Evolutionary conservation across 2,113 vertebrate species (phyloP).

Genomic region (Rana temporaria): DNA sequence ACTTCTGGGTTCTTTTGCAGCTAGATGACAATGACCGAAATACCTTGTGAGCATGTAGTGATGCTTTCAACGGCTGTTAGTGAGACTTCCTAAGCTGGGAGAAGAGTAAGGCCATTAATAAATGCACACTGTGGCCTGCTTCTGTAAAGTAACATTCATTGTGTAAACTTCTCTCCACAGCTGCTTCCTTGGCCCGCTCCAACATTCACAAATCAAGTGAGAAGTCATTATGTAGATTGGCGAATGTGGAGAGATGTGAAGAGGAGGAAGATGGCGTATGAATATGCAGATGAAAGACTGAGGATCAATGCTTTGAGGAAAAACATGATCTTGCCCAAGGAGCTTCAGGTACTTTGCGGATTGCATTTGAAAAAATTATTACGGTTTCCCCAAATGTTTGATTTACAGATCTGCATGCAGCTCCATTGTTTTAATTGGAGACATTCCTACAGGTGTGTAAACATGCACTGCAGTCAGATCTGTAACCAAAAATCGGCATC

Average conservation of each 20-base stretch:
- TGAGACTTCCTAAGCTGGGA: no score
- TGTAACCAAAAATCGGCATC: no score
- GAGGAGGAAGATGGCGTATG: conserved; percentile 86
- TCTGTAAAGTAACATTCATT: not conserved
- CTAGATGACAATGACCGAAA: no score
- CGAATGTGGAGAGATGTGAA: conserved; percentile 93
- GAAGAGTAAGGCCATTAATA: no score
- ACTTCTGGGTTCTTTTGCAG: no score
- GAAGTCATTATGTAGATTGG: conserved; percentile 91
- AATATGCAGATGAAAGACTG: conserved; percentile 87
- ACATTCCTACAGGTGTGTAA: not conserved
- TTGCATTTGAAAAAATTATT: no score
- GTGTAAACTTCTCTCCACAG: not conserved
- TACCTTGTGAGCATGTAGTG: no score
- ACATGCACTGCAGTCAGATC: no score
- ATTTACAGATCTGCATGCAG: no score
- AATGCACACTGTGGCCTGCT: no score
- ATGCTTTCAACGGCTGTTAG: no score
- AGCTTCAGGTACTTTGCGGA: conserved; percentile 85
- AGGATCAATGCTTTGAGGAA: conserved; percentile 92
- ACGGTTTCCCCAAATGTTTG: no score
- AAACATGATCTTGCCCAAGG: conserved; percentile 89
- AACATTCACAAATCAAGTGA: conserved; percentile 68
- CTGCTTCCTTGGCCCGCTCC: conserved; percentile 13
- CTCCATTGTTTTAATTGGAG: not conserved